These are phyloP conservation scores for Dolichomitus sp. DNA, from an alignment of 2,888 invertebrate species.

Conservation along the genomic window DNA sequence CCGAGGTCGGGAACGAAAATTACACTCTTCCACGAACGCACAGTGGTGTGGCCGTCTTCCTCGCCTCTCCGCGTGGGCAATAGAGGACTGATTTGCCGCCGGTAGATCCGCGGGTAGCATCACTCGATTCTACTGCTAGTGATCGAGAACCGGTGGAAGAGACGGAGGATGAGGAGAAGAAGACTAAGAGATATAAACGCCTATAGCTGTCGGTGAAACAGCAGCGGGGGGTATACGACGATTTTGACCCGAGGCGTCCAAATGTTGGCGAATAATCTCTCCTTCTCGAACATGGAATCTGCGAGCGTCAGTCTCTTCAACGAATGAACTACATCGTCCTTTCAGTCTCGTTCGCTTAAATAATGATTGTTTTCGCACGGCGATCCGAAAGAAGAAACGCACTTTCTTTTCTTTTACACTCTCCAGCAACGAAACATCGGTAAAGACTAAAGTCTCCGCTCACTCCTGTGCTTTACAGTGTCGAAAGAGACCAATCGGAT, in stretches of 20 bases:
- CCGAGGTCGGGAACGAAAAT: slow-evolving; percentile 68
- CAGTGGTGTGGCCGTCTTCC: slow-evolving; percentile 19
- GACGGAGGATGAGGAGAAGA: slow-evolving; percentile 9
- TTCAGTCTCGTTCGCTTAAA: neutral
- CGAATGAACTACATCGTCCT: neutral
- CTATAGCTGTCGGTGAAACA: slow-evolving; percentile 40
- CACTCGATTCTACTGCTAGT: slow-evolving; percentile 43
- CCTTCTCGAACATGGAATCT: neutral
- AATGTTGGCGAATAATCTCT: slow-evolving; percentile 49
- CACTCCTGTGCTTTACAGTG: slow-evolving; percentile 30
- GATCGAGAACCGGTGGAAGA: slow-evolving; percentile 30
- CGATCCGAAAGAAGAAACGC: neutral
- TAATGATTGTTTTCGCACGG: slow-evolving; percentile 26
- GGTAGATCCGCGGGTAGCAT: slow-evolving; percentile 43
- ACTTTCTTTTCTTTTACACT: slow-evolving; percentile 22
- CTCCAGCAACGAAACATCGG: neutral
- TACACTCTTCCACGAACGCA: slow-evolving; percentile 67
- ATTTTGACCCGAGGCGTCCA: slow-evolving; percentile 46
- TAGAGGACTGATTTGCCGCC: slow-evolving; percentile 39
- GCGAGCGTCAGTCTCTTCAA: slow-evolving; percentile 5
- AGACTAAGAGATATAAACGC: slow-evolving; percentile 40
- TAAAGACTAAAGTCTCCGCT: slow-evolving; percentile 26
- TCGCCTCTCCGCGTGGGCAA: slow-evolving; percentile 8
- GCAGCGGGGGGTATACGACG: slow-evolving; percentile 40
- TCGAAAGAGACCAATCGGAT: slow-evolving; percentile 52